Percentiles rank a stretch among this genome's conserved stretches.
phyloP scores from a whole-genome alignment of 2,797 vertebrate genomes.

The Astyanax mexicanus region DNA sequence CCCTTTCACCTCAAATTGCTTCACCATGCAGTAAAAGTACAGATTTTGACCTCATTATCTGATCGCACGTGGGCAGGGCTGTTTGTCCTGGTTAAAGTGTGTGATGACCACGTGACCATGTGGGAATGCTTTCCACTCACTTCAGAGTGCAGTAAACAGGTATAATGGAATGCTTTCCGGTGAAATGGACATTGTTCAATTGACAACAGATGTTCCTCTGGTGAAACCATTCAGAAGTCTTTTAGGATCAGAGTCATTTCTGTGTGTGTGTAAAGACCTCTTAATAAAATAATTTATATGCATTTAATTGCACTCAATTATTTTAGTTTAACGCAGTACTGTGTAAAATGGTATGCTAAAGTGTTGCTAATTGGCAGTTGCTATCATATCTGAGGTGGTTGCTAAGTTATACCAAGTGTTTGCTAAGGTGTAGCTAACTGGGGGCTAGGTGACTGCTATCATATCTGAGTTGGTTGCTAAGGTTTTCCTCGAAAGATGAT shows the following conservation, averaged over 20 bases:
- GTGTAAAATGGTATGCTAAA: no score
- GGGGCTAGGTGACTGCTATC: no score
- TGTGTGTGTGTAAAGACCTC: not conserved
- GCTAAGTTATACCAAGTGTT: no score
- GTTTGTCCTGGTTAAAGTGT: not conserved
- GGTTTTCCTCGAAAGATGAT: no score
- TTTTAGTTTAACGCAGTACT: no score
- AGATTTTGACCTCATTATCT: conserved; percentile 10
- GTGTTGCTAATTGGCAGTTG: no score
- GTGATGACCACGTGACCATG: not conserved
- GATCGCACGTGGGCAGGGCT: not conserved
- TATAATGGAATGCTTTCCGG: not conserved
- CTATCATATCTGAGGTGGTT: no score
- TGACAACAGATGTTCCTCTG: not conserved
- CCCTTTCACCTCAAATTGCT: not conserved
- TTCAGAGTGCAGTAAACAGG: not conserved
- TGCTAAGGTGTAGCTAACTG: no score
- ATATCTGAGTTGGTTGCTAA: no score
- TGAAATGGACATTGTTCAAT: not conserved
- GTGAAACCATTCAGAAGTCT: not conserved
- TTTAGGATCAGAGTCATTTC: not conserved
- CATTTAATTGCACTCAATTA: not conserved
- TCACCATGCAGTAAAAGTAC: not conserved
- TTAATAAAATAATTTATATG: no score
- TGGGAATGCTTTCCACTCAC: no score